A percentile compares a stretch with the other conserved stretches of the same genome.
Conservation (phyloP, 1,140 invertebrate genomes). For the Diploscapter pachys region DNA sequence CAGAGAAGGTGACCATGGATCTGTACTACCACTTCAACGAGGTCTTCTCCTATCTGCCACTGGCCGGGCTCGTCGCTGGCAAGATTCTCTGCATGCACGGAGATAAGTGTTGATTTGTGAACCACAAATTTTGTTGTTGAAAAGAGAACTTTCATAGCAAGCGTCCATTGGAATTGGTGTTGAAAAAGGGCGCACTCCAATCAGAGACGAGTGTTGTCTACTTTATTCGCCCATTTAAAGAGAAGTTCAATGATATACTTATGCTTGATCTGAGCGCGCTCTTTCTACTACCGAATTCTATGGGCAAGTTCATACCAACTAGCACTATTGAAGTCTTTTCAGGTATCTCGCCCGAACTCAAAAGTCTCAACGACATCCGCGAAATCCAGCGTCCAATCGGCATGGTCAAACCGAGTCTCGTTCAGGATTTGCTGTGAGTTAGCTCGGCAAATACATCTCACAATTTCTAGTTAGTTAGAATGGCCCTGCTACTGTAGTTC, state of each 20-base stretch:
- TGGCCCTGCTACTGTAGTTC: neutral
- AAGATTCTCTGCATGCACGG: slow-evolving; percentile 65
- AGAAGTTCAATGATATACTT: no score
- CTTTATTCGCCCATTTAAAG: no score
- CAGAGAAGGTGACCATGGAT: slow-evolving; percentile 9
- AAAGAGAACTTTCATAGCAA: neutral
- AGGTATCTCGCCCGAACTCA: slow-evolving; percentile 25
- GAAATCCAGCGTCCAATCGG: neutral
- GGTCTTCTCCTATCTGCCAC: slow-evolving; percentile 53
- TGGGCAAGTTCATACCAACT: no score
- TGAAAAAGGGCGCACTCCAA: no score
- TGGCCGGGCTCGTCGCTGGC: slow-evolving; percentile 79
- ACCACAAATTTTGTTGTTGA: neutral
- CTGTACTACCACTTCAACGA: slow-evolving; percentile 61
- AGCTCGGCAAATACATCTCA: neutral
- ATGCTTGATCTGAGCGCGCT: no score
- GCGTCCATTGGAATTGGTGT: neutral
- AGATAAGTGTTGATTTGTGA: slow-evolving; percentile 17
- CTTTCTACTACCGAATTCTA: no score
- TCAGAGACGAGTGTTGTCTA: neutral
- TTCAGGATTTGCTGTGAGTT: neutral
- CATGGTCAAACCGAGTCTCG: neutral
- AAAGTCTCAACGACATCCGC: slow-evolving; percentile 14
- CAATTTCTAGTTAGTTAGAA: neutral
- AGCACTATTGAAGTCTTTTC: no score